phyloP scores from a whole-genome alignment of 35 echinoderm and acorn worm species.

The Apostichopus japonicus region DNA sequence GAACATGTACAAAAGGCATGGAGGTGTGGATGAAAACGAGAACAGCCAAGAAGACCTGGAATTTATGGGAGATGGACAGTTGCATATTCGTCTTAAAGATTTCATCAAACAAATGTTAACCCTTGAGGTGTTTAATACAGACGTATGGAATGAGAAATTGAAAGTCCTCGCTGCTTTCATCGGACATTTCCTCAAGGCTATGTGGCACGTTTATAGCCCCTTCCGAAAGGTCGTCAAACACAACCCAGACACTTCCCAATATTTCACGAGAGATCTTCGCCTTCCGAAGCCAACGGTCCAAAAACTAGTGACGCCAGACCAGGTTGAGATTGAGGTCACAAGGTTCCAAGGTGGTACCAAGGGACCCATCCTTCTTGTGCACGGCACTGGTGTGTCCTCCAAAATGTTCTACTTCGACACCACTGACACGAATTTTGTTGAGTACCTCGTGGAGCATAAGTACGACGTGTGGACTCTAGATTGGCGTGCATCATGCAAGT shows the following conservation, averaged over 20 bases:
- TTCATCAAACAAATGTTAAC: conserved; percentile 72
- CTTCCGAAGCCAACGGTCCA: conserved; percentile 42
- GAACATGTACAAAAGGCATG: conserved; percentile 49
- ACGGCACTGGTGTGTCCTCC: conserved; percentile 59
- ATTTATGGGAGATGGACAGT: conserved; percentile 43
- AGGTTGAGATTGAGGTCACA: conserved; percentile 57
- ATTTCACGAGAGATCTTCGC: conserved; percentile 36
- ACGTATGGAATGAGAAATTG: conserved; percentile 45
- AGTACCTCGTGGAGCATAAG: conserved; percentile 54
- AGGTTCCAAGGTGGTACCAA: conserved; percentile 60
- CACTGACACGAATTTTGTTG: conserved; percentile 60
- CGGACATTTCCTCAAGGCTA: conserved; percentile 50
- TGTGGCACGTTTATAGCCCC: conserved; percentile 73
- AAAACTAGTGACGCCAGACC: conserved; percentile 54
- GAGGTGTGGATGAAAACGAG: conserved; percentile 24
- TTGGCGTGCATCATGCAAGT: conserved; percentile 51
- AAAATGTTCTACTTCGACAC: conserved; percentile 70
- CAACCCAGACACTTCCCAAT: conserved; percentile 34
- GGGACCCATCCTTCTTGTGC: conserved; percentile 67
- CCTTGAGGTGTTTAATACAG: conserved; percentile 61
- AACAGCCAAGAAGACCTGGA: background rate
- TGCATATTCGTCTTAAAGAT: conserved; percentile 62
- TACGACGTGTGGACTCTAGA: conserved; percentile 76
- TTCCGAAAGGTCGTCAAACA: conserved; percentile 27
- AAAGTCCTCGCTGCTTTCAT: conserved; percentile 60